Conservation (phyloP, 2,797 vertebrate genomes). For the Chanos chanos region DNA sequence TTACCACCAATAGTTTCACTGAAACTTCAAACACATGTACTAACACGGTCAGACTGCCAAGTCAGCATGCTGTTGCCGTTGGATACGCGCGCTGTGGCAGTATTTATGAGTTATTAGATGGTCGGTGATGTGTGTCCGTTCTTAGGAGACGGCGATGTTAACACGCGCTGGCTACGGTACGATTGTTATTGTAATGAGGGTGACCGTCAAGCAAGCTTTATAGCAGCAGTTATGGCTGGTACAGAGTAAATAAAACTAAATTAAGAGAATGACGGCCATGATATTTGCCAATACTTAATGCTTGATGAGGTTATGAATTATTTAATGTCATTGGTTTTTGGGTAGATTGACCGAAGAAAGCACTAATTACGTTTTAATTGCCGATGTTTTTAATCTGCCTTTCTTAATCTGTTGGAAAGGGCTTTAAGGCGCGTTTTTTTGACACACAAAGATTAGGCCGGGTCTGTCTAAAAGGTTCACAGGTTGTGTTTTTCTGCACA, state of each 20-base stretch:
- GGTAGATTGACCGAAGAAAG: too few relatives aligned
- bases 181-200: slow-evolving; percentile 31
- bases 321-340: background rate
- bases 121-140: slow-evolving; percentile 29
- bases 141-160: slow-evolving; percentile 15
- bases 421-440: too few relatives aligned
- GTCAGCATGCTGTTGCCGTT: slow-evolving; percentile 21
- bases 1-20: slow-evolving; percentile 17
- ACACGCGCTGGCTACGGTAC: slow-evolving; percentile 11
- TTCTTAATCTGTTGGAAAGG: too few relatives aligned
- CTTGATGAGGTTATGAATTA: background rate
- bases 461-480: too few relatives aligned
- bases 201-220: slow-evolving; percentile 21
- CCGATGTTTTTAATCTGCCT: too few relatives aligned
- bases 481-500: too few relatives aligned
- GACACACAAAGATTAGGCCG: too few relatives aligned
- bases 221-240: slow-evolving; percentile 4
- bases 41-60: slow-evolving; percentile 2
- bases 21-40: slow-evolving; percentile 10
- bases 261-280: background rate
- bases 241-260: slow-evolving; percentile 4
- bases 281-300: too few relatives aligned
- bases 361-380: too few relatives aligned
- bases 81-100: background rate
- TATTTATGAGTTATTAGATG: slow-evolving; percentile 35